These are phyloP conservation scores for Drosophila azteca DNA, from an alignment of 1,140 invertebrate species.

Conservation along the genomic window DNA sequence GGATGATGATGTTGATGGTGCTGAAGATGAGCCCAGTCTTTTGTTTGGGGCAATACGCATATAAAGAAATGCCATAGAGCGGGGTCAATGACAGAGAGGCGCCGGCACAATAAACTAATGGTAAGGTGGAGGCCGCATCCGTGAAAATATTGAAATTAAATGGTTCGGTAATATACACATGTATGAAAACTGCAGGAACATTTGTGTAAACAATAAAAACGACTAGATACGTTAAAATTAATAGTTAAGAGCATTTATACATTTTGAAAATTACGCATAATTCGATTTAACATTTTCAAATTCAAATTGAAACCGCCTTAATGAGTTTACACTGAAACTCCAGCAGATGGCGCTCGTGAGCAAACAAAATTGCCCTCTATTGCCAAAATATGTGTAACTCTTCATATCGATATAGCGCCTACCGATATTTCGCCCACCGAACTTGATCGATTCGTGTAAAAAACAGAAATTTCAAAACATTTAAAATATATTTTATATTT, in stretches of 20 bases:
- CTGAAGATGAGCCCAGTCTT: constrained; percentile 51
- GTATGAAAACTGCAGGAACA: neutral
- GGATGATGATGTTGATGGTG: constrained; percentile 42
- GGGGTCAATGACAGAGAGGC: constrained; percentile 68
- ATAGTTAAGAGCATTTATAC: neutral
- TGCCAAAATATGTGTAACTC: no score
- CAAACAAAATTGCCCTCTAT: no score
- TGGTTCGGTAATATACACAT: constrained; percentile 12
- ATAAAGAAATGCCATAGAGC: constrained; percentile 40
- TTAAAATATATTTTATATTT: no score
- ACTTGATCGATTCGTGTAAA: no score
- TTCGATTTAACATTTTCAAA: neutral
- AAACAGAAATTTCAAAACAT: no score
- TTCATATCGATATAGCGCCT: no score
- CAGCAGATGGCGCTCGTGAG: no score
- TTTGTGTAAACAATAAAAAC: neutral
- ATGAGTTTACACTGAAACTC: neutral
- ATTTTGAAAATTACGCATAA: no score
- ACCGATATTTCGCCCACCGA: no score
- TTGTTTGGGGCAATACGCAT: constrained; percentile 62
- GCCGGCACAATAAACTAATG: constrained; percentile 38
- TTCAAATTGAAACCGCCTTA: neutral
- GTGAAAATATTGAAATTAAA: constrained; percentile 32
- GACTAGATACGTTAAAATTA: neutral
- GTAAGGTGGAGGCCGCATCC: constrained; percentile 27